Percentiles rank a stretch among this genome's conserved stretches.
Evolutionary conservation across 2,113 vertebrate species (phyloP).

Genomic region (Eclectus roratus): DNA sequence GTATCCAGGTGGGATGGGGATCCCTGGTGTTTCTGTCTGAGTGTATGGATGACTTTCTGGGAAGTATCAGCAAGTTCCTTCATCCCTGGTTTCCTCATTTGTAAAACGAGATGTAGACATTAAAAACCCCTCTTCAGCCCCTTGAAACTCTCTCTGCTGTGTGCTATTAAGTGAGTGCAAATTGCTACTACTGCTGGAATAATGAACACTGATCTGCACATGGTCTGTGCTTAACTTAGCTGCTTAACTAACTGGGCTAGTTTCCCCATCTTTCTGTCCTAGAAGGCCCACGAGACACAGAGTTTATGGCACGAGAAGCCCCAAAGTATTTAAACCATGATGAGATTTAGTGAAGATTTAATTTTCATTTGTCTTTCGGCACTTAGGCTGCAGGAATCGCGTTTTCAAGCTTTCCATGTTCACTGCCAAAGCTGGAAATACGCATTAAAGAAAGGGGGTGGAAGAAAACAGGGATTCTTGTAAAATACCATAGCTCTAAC

Average conservation of each 20-base stretch:
- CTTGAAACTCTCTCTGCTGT: neutral
- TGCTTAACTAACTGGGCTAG: neutral
- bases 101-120: neutral
- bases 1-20: neutral
- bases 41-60: neutral
- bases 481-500: neutral
- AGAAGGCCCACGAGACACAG: neutral
- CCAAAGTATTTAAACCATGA: neutral
- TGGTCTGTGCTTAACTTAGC: neutral
- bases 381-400: neutral
- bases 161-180: neutral
- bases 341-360: neutral
- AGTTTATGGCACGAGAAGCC: neutral
- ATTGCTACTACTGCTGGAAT: neutral
- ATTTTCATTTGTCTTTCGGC: neutral
- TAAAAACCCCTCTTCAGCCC: neutral
- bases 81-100: neutral
- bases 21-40: neutral
- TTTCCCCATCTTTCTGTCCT: neutral
- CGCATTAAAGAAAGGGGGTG: neutral
- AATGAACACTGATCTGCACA: neutral
- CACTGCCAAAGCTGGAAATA: neutral
- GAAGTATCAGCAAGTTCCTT: neutral
- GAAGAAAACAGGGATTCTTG: neutral
- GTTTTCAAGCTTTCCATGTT: neutral